Percentiles rank a stretch among this genome's conserved stretches.
Conservation (phyloP, 2,113 vertebrate genomes). For the Panthera leo region DNA sequence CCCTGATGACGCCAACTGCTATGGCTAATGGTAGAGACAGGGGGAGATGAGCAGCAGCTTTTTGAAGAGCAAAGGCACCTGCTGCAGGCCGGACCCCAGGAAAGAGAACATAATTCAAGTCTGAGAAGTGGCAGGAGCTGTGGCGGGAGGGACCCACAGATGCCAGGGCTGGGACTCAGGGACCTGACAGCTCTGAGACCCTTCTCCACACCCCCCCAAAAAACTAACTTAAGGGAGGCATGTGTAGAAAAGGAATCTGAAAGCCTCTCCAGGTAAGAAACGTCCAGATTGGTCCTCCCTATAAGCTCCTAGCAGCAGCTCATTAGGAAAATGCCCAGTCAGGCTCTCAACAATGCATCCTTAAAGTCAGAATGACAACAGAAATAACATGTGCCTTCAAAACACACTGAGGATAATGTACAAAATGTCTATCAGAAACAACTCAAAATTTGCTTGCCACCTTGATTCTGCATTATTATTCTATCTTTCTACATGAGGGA, state of each 20-base stretch:
- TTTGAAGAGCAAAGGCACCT: constrained; percentile 33
- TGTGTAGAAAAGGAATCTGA: background rate
- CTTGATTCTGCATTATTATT: background rate
- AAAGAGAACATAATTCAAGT: background rate
- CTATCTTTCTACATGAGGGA: background rate
- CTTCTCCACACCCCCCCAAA: background rate
- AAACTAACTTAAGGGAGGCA: background rate
- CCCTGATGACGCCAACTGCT: background rate
- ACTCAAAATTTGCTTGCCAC: background rate
- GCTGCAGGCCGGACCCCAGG: background rate
- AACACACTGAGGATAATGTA: background rate
- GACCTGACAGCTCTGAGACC: background rate
- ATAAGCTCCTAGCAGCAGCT: background rate
- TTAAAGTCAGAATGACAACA: background rate
- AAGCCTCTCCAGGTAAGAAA: background rate
- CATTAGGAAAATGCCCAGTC: background rate
- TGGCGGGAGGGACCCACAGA: background rate
- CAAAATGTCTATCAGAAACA: background rate
- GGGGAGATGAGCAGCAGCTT: background rate
- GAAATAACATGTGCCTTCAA: background rate
- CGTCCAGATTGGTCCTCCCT: background rate
- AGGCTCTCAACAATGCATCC: background rate
- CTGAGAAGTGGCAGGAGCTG: background rate
- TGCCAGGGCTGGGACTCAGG: background rate
- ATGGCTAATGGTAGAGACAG: background rate